These are phyloP conservation scores for Schizotus pectinicornis DNA, from an alignment of 2,888 invertebrate genomes.

Conservation along the genomic window DNA sequence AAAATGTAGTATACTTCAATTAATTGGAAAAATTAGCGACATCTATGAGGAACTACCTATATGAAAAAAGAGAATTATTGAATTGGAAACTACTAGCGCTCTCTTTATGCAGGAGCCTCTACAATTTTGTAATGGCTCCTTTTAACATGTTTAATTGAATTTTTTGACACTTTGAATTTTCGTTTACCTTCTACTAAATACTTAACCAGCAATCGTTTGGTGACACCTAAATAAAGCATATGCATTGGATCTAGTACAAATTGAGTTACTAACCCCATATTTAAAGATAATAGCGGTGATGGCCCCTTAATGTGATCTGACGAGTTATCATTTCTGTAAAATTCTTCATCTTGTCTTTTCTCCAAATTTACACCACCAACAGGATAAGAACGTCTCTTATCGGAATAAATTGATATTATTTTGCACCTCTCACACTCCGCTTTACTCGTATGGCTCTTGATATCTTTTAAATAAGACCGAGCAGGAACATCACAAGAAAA, in stretches of 20 bases:
- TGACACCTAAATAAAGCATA: constrained; percentile 13
- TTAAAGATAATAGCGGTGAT: constrained; percentile 4
- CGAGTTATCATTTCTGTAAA: background rate
- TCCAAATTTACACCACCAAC: background rate
- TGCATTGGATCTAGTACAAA: constrained; percentile 20
- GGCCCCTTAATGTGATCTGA: background rate
- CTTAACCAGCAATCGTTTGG: constrained; percentile 1
- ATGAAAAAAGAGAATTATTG: too few relatives aligned
- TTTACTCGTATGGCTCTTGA: constrained; percentile 13
- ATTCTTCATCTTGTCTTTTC: constrained; percentile 1
- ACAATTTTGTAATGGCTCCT: too few relatives aligned
- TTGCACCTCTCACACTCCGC: constrained; percentile 11
- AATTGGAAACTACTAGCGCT: too few relatives aligned
- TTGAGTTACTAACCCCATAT: constrained; percentile 7
- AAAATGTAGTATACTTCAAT: too few relatives aligned
- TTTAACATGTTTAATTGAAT: background rate
- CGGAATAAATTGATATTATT: background rate
- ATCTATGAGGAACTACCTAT: too few relatives aligned
- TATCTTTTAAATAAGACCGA: constrained; percentile 4
- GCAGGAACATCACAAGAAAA: constrained; percentile 15
- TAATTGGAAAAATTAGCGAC: too few relatives aligned
- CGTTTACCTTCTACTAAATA: constrained; percentile 5
- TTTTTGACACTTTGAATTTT: background rate
- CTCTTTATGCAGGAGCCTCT: too few relatives aligned
- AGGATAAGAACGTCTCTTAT: constrained; percentile 5